Base-by-base conservation (phyloP, 2,888 invertebrate genomes). In the Sialis fuliginosa region DNA sequence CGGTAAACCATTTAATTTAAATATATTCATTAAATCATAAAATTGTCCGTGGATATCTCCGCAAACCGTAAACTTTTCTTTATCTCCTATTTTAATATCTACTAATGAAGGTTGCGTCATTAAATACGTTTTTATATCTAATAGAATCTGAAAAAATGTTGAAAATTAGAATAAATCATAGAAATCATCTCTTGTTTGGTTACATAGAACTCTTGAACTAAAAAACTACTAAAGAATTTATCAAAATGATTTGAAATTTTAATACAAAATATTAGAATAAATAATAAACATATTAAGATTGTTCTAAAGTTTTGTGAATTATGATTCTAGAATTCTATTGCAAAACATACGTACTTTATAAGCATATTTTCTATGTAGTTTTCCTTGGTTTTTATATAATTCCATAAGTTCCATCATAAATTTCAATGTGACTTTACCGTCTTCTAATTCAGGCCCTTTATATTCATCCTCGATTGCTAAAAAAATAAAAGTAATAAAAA, bases 11-110 rank as follows among this genome's bases (percentile, higher is more conserved):
- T 98, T 98, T 53, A 96, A 73, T 57, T 90, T 75, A 67, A 98
- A 98, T 58, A 99, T 93, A 66, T 98, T 95, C 77, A 96, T 79
- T 50, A 99, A 72, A 69, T 98, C 98, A 63, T 92, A 99, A 72
- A 81, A 99, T 68, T 99, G 98, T 47, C 98, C 98, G 63, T 99
- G 98, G 54, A 98, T 90, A 66, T 98, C 97, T 8, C 97, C 97
- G 64, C 97, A 98, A 45, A 98, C 87, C 39, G 97, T 98, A 65
- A 98, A 97, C 67, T 96, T 95, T 50, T 79, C 74, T 33, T 84
- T 79, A 58, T 85, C 83, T 3, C 81, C 81, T 54, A 98, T 87
- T 51, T 72, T 73, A 47, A 99, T 86, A 62, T 97, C 89, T 2
- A 98, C 79, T 53, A 99, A 68, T 7, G 93, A 85, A 30, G 92